A percentile compares a stretch with the other conserved stretches of the same genome.
These are phyloP conservation scores for Apostichopus parvimensis DNA, from an alignment of 35 echinoderm and acorn worm genomes.

Conservation along the genomic window DNA sequence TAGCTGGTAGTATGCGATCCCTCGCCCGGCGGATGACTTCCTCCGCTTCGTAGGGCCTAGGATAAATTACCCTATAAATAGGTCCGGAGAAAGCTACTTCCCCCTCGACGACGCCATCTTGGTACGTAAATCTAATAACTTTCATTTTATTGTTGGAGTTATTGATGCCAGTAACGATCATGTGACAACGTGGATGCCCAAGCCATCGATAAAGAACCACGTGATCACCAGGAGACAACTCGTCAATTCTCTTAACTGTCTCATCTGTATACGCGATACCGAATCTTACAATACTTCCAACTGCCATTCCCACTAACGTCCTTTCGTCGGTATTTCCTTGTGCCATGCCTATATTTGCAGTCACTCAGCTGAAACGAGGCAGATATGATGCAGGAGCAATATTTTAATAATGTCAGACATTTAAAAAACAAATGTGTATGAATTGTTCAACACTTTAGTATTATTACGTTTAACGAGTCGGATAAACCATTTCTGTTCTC, in stretches of 20 bases:
- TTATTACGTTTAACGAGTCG: too few relatives aligned
- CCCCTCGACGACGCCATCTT: constrained; percentile 1
- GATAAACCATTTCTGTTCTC: too few relatives aligned
- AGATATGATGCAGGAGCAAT: too few relatives aligned
- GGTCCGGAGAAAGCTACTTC: not conserved
- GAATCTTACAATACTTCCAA: too few relatives aligned
- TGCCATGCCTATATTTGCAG: too few relatives aligned
- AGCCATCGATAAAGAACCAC: not conserved
- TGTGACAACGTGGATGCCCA: constrained; percentile 14
- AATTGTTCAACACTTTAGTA: too few relatives aligned
- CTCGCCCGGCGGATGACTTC: not conserved
- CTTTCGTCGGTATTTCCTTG: too few relatives aligned
- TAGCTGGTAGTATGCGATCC: not conserved
- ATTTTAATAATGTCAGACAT: too few relatives aligned
- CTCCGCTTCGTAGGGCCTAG: not conserved
- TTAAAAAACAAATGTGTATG: too few relatives aligned
- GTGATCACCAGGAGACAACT: constrained; percentile 11
- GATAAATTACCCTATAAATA: constrained; percentile 4
- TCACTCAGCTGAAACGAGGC: too few relatives aligned
- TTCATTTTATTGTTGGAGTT: not conserved
- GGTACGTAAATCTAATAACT: not conserved
- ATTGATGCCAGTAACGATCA: constrained; percentile 12
- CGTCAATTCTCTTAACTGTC: not conserved
- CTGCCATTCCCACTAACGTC: too few relatives aligned
- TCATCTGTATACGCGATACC: not conserved